Evolutionary conservation across 2,888 invertebrate species (phyloP), one percentile per base, ranked within the genome.

Genomic region (Bhutanitis thaidina): DNA sequence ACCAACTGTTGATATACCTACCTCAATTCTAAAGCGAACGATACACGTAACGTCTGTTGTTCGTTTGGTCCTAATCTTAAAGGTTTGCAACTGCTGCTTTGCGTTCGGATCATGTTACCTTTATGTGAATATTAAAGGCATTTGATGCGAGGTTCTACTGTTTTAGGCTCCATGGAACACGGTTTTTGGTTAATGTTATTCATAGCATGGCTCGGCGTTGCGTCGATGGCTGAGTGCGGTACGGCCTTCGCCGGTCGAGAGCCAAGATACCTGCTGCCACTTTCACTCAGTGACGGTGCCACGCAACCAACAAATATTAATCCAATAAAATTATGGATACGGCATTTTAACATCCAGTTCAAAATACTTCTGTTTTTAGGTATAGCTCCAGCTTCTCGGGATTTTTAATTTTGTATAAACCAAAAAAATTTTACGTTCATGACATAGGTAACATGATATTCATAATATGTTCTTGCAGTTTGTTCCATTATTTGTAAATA

Each of bases 211-310:
- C 43, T 27, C 8, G 14, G 34, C 47, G 52, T 51, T 51, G 50
- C 45, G 51, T 52, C 46, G 52, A 37, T 45, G 41, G 51, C 51
- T 41, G 16, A 45, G 45, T 41, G 41, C 41, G 36, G 14, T 16
- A 12, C 80, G 86, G 85, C 86, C 87, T 88, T 86, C 87, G 77
- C 67, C 67, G 70, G 70, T 65, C 70, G 69, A 70, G 72, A 76
- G 71, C 77, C 78, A 69, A 77, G 74, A 74, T 74, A 70, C 72
- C 73, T 71, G 77, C 71, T 74, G 81, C 80, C 85, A 86, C 86
- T 87, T 87, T 87, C 87, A 86, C 87, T 86, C 77, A 68, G 70
- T 71, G 66, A 66, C 71, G 59, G 64, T 62, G 60, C 67, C 75
- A 62, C 64, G 65, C 69, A 75, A 68, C 61, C 60, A 67, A 60